Evolutionary conservation across 2,888 invertebrate genomes (phyloP).

Genomic region (Eustalomyia histrio): DNA sequence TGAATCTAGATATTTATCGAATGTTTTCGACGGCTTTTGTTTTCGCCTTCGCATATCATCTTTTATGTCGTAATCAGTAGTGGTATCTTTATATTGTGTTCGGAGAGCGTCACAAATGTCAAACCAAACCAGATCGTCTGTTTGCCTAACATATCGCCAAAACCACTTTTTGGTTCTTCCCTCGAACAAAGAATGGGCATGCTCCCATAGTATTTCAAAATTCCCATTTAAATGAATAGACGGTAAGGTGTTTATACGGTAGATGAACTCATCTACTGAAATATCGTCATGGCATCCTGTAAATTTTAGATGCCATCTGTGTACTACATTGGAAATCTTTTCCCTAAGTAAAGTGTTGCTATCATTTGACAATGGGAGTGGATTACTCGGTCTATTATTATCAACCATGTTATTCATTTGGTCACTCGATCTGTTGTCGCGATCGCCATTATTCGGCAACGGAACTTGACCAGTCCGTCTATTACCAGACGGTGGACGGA

Average conservation of each 20-base stretch:
- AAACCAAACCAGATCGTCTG: conserved; percentile 7
- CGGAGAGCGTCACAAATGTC: conserved; percentile 26
- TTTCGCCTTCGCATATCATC: conserved; percentile 40
- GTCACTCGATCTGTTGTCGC: no score
- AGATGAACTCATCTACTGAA: conserved; percentile 33
- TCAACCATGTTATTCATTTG: no score
- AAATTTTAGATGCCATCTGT: conserved; percentile 31
- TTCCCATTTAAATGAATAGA: conserved; percentile 26
- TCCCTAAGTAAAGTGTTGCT: neutral
- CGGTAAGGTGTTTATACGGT: conserved; percentile 36
- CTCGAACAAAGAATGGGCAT: conserved; percentile 33
- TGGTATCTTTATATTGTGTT: conserved; percentile 28
- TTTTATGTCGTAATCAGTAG: conserved; percentile 39
- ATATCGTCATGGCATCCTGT: conserved; percentile 19
- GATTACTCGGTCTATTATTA: neutral
- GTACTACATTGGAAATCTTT: conserved; percentile 14
- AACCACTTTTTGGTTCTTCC: conserved; percentile 40
- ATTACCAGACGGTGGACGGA: neutral
- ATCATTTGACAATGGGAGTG: no score
- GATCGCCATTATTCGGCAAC: neutral
- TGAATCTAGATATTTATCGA: conserved; percentile 41
- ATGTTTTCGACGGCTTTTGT: conserved; percentile 22
- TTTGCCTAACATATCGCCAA: conserved; percentile 31
- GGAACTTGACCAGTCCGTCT: neutral
- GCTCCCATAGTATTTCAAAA: conserved; percentile 6